phyloP scores from a whole-genome alignment of 1,140 invertebrate genomes.

The Lordiphosa mommai region DNA sequence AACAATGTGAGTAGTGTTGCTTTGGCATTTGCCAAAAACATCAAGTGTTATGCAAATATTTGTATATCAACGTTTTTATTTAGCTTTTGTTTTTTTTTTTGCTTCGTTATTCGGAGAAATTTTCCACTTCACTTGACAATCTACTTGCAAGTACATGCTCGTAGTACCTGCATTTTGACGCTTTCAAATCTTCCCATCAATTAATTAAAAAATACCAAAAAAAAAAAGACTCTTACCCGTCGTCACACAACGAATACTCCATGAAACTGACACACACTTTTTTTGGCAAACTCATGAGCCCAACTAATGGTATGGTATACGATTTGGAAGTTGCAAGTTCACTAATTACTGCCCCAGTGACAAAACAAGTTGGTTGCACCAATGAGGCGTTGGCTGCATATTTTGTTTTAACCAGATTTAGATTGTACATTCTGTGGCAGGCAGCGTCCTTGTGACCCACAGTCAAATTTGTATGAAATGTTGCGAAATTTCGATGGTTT shows the following conservation, averaged over 20 bases:
- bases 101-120: slow-evolving; percentile 19
- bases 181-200: slow-evolving; percentile 26
- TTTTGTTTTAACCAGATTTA: slow-evolving; percentile 34
- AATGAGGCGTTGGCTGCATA: slow-evolving; percentile 5
- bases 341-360: slow-evolving; percentile 47
- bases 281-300: neutral
- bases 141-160: slow-evolving; percentile 9
- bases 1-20: slow-evolving; percentile 14
- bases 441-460: slow-evolving; percentile 61
- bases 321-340: slow-evolving; percentile 27
- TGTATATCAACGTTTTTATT: slow-evolving; percentile 56
- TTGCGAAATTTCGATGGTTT: slow-evolving; percentile 38
- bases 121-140: slow-evolving; percentile 22
- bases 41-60: slow-evolving; percentile 72
- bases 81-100: slow-evolving; percentile 36
- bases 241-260: slow-evolving; percentile 7
- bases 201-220: too few species aligned
- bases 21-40: slow-evolving; percentile 62
- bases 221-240: too few species aligned
- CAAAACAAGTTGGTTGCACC: slow-evolving; percentile 25
- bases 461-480: slow-evolving; percentile 9
- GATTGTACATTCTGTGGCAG: slow-evolving; percentile 39
- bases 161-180: slow-evolving; percentile 19
- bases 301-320: slow-evolving; percentile 8
- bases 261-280: slow-evolving; percentile 8